Evolutionary conservation across 2,797 vertebrate species (phyloP).

Genomic region (Ctenopoma multispine): DNA sequence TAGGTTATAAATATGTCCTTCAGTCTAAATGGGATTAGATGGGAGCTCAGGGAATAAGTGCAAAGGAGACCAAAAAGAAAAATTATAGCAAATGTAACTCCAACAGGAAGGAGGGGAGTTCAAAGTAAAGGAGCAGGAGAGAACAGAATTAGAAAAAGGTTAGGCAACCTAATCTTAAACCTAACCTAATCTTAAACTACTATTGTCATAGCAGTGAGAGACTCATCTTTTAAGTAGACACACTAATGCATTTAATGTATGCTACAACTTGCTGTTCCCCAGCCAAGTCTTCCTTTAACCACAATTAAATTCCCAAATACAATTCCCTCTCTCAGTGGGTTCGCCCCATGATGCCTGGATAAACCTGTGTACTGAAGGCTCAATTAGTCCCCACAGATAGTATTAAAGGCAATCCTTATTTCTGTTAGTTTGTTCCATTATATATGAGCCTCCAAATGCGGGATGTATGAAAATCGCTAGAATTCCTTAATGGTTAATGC

Average conservation of each 20-base stretch:
- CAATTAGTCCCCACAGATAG: constrained; percentile 1
- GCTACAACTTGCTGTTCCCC: constrained; percentile 43
- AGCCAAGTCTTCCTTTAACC: constrained; percentile 42
- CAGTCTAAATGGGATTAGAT: constrained; percentile 15
- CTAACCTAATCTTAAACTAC: constrained; percentile 34
- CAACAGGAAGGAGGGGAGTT: constrained; percentile 11
- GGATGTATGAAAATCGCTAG: too few relatives aligned
- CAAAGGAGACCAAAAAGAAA: constrained; percentile 9
- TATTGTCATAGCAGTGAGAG: constrained; percentile 39
- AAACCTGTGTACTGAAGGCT: constrained; percentile 22
- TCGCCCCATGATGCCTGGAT: constrained; percentile 19
- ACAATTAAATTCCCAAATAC: too few relatives aligned
- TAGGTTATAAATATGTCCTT: constrained; percentile 17
- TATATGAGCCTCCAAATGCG: too few relatives aligned
- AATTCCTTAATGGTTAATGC: too few relatives aligned
- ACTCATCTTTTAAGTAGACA: constrained; percentile 62
- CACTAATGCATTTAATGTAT: constrained; percentile 65
- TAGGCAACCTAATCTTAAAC: constrained; percentile 25
- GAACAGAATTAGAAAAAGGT: constrained; percentile 30
- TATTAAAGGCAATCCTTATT: too few relatives aligned
- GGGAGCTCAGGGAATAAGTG: constrained; percentile 15
- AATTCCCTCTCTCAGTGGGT: constrained; percentile 14
- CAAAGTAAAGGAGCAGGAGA: constrained; percentile 22
- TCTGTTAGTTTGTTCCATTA: too few relatives aligned
- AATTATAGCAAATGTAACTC: constrained; percentile 33